Evolutionary conservation across 2,888 invertebrate genomes (phyloP).

Genomic region (Nasonia oneida): DNA sequence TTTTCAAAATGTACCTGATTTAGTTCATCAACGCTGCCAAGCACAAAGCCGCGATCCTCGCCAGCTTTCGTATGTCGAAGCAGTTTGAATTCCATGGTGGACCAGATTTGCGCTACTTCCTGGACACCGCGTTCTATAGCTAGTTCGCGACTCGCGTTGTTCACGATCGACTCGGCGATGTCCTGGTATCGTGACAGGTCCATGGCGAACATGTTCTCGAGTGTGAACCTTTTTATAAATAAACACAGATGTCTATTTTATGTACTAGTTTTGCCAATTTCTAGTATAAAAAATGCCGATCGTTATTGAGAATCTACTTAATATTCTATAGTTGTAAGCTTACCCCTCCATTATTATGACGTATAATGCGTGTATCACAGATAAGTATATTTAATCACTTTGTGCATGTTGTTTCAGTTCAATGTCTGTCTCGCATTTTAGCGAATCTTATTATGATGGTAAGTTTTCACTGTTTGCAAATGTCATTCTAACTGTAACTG

Average conservation of each 20-base stretch:
- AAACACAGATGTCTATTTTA: not conserved
- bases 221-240: conserved; percentile 85
- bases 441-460: not conserved
- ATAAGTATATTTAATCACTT: not conserved
- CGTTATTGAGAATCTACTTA: not conserved
- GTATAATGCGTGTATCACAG: not conserved
- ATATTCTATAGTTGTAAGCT: conserved; percentile 37
- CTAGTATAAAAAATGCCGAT: not conserved
- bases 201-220: conserved; percentile 96
- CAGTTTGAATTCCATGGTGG: conserved; percentile 83
- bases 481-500: not conserved
- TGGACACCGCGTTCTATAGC: conserved; percentile 94
- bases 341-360: conserved; percentile 61
- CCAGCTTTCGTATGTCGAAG: conserved; percentile 84
- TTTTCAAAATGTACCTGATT: conserved; percentile 80
- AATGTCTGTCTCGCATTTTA: not conserved
- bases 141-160: conserved; percentile 93
- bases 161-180: conserved; percentile 92
- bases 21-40: conserved; percentile 92
- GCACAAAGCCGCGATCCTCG: conserved; percentile 89
- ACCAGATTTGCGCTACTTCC: conserved; percentile 90
- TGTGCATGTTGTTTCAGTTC: not conserved
- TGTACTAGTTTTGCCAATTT: no score
- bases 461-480: not conserved
- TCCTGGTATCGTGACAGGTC: conserved; percentile 92